phyloP scores from a whole-genome alignment of 2,888 invertebrate species.

The Trachelus troglodyta region DNA sequence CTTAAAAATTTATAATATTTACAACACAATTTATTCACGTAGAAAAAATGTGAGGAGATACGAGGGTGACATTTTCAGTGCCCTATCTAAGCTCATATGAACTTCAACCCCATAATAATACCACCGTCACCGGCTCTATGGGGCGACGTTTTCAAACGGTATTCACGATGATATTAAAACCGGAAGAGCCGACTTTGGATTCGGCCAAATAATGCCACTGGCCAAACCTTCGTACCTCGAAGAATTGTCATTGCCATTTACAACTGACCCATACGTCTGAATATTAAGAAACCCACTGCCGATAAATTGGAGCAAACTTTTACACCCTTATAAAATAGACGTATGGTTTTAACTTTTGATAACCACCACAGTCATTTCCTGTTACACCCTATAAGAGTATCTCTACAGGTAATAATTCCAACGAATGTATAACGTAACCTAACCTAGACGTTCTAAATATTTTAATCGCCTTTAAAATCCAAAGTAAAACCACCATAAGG shows the following conservation, averaged over 20 bases:
- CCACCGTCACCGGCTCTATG: background rate
- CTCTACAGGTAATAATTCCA: background rate
- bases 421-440: too few relatives aligned
- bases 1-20: background rate
- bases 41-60: background rate
- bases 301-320: conserved; percentile 13
- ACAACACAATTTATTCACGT: background rate
- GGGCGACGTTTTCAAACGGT: conserved; percentile 9
- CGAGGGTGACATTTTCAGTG: conserved; percentile 9
- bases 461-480: background rate
- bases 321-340: background rate
- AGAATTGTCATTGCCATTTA: conserved; percentile 5
- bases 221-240: conserved; percentile 2
- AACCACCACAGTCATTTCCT: background rate
- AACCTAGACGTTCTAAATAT: too few relatives aligned
- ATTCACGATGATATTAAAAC: conserved; percentile 11
- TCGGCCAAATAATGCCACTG: conserved; percentile 1
- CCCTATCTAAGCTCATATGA: conserved; percentile 10
- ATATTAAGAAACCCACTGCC: background rate
- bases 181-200: conserved; percentile 5
- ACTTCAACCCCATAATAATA: conserved; percentile 1
- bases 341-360: background rate
- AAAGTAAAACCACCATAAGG: background rate
- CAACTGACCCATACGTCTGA: conserved; percentile 1
- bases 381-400: background rate